phyloP scores from a whole-genome alignment of 2,113 vertebrate species.

The Cathartes aura region DNA sequence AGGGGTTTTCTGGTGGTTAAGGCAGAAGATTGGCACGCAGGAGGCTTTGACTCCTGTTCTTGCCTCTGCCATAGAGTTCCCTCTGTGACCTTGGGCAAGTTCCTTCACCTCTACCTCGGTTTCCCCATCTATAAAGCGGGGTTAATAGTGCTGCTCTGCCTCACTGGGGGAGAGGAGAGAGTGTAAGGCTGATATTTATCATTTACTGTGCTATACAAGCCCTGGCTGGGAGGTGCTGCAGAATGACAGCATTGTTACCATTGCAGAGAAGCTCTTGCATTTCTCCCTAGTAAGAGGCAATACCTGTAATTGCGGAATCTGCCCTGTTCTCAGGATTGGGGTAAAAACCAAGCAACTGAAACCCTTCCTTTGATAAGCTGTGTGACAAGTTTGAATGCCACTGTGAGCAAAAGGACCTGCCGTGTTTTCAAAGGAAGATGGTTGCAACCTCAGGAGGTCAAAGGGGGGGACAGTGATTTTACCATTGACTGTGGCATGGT shows the following conservation, averaged over 20 bases:
- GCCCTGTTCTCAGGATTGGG: constrained; percentile 70
- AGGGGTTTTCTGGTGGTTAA: background rate
- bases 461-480: background rate
- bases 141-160: background rate
- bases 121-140: background rate
- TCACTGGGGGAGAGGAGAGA: background rate
- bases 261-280: background rate
- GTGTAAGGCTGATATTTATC: background rate
- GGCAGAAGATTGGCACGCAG: background rate
- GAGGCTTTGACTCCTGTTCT: background rate
- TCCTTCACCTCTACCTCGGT: background rate
- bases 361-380: background rate
- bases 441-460: constrained; percentile 3
- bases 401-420: constrained; percentile 70
- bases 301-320: background rate
- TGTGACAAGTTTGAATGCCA: constrained; percentile 30
- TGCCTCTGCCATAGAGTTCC: background rate
- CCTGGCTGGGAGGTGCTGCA: background rate
- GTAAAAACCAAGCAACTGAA: constrained; percentile 6
- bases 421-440: constrained; percentile 51
- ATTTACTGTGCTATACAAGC: accelerated
- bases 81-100: background rate
- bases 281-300: background rate
- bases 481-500: background rate
- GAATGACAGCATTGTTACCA: background rate